Evolutionary conservation across 2,888 invertebrate genomes (phyloP).

Genomic region (Meteorus cinctellus): DNA sequence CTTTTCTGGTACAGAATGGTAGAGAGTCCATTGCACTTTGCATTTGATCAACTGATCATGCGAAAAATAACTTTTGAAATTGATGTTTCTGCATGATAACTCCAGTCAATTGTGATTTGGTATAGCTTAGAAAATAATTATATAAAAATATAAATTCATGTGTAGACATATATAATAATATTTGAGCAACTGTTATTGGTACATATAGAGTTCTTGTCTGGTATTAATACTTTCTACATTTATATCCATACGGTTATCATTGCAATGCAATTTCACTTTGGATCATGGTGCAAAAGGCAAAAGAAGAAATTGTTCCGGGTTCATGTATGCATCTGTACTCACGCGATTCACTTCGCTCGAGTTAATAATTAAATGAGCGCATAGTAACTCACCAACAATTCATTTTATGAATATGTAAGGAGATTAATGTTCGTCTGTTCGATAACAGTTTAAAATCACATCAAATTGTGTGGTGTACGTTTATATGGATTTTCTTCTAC

Average conservation of each 20-base stretch:
- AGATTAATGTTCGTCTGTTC: background rate
- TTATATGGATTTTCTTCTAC: background rate
- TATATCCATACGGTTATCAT: background rate
- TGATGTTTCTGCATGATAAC: slow-evolving; percentile 12
- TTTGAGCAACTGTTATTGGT: background rate
- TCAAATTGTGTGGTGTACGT: background rate
- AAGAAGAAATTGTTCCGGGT: slow-evolving; percentile 60
- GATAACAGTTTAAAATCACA: slow-evolving; percentile 4
- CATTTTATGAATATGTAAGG: background rate
- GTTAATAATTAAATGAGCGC: slow-evolving; percentile 55
- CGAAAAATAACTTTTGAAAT: slow-evolving; percentile 22
- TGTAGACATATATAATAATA: background rate
- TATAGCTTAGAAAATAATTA: background rate
- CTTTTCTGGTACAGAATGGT: slow-evolving; percentile 22
- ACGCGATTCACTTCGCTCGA: slow-evolving; percentile 63
- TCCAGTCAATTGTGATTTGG: background rate
- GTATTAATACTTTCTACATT: slow-evolving; percentile 9
- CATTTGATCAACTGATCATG: background rate
- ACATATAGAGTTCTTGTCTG: background rate
- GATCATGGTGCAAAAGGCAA: slow-evolving; percentile 3
- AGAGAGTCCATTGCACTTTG: slow-evolving; percentile 20
- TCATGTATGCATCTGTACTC: slow-evolving; percentile 58
- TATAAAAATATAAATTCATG: background rate
- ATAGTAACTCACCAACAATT: background rate
- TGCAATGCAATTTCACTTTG: slow-evolving; percentile 10